Conservation (phyloP, 2,113 vertebrate species). For the Saccopteryx leptura region DNA sequence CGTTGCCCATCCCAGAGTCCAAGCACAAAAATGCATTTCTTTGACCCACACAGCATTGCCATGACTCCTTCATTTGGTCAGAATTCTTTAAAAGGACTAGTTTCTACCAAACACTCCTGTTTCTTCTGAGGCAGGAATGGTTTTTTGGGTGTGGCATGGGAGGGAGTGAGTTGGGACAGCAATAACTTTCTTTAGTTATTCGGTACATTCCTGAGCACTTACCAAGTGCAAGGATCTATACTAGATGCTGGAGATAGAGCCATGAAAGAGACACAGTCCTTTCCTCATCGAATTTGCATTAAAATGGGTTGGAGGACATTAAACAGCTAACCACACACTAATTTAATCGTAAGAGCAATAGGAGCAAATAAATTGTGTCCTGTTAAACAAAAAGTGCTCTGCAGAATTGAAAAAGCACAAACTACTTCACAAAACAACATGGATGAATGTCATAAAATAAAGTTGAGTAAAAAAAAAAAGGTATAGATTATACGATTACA, state of each 20-base stretch:
- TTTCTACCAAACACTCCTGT: neutral
- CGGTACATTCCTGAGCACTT: neutral
- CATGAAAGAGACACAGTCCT: neutral
- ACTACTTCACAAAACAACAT: neutral
- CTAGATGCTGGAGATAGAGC: neutral
- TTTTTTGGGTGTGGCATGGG: neutral
- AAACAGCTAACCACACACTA: neutral
- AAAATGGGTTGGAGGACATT: neutral
- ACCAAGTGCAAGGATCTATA: neutral
- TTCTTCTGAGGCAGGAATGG: neutral
- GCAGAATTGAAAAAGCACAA: neutral
- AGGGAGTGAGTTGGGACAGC: neutral
- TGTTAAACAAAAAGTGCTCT: neutral
- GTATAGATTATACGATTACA: neutral
- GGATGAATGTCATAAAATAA: neutral
- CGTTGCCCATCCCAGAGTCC: neutral
- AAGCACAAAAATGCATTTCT: neutral
- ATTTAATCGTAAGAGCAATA: neutral
- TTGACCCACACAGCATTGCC: neutral
- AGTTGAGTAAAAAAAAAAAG: neutral
- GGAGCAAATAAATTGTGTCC: neutral
- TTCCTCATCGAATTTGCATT: neutral
- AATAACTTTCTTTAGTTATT: neutral
- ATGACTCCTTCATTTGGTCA: neutral
- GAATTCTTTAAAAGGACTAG: slow-evolving; percentile 9